Evolutionary conservation across 2,888 invertebrate species (phyloP), one percentile per base, ranked within the genome.

Genomic region (Eudemis profundana): DNA sequence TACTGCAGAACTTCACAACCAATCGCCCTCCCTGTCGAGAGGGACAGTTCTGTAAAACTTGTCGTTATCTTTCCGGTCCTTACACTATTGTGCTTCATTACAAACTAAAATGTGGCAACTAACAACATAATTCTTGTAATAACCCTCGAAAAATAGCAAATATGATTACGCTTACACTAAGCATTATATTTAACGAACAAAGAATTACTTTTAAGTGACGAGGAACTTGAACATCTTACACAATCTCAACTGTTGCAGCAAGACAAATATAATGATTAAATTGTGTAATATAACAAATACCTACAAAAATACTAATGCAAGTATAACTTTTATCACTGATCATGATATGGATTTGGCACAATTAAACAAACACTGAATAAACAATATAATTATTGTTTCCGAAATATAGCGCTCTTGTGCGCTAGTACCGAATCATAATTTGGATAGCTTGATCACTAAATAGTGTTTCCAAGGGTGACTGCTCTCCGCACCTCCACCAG

Each of bases 121-220:
- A 75, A 77, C 77, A 86, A 85, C 80, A 84, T 83, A 85, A 81
- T 78, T 36, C 36, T 65, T 68, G 69, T 82, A 89, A 90, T 87
- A 88, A 87, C 83, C 82, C 79, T 91, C 89, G 86, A 90, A 91
- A 90, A 90, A 90, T 90, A 90, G 86, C 83, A 83, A 83, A 85
- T 86, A 85, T 86, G 74, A 84, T 84, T 84, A 85, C 79, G 78
- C 78, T 79, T 77, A 86, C 72, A 81, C 79, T 86, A 79, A 83
- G 69, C 66, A 67, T 71, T 65, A 63, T 50, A 15, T 50, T 57
- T 61, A 56, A 60, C 62, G 38, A 61, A 66, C 56, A 83, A 78
- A 75, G 70, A n/a, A 78, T 69, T 76, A 77, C 73, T 74, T 77
- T 78, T 77, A 76, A 81, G 79, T 83, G 82, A 79, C 77, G 82